Evolutionary conservation across 1,140 invertebrate species (phyloP).

Genomic region (Geopemphigus sp.): DNA sequence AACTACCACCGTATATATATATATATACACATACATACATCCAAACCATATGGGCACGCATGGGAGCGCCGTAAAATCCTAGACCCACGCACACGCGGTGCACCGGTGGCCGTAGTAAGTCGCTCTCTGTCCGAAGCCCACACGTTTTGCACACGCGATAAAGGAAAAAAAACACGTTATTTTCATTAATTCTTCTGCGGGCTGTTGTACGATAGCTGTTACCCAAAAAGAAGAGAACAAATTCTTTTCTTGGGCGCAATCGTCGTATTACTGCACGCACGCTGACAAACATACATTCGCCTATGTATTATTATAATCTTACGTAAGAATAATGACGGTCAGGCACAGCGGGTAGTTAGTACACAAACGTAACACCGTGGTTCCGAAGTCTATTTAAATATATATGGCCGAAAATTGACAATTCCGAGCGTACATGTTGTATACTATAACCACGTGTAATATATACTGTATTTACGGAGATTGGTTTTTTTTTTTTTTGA

Average conservation of each 20-base stretch:
- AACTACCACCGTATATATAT: background rate
- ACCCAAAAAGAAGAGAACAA: background rate
- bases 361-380: too few species aligned
- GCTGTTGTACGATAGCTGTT: background rate
- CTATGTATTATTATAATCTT: too few species aligned
- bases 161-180: background rate
- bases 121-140: constrained; percentile 30
- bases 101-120: constrained; percentile 24
- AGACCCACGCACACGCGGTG: constrained; percentile 31
- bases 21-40: too few species aligned
- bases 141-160: constrained; percentile 49
- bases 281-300: background rate
- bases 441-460: too few species aligned
- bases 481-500: too few species aligned
- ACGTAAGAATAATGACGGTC: too few species aligned
- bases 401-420: too few species aligned
- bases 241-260: background rate
- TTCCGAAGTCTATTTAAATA: too few species aligned
- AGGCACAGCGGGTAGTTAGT: too few species aligned
- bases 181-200: background rate
- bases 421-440: too few species aligned
- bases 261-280: background rate
- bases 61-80: constrained; percentile 35
- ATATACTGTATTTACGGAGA: too few species aligned
- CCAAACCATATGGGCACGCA: constrained; percentile 38